A percentile compares a stretch with the other conserved stretches of the same genome.
Evolutionary conservation across 2,888 invertebrate genomes (phyloP).

Genomic region (Amblyjoppa fuscipennis): DNA sequence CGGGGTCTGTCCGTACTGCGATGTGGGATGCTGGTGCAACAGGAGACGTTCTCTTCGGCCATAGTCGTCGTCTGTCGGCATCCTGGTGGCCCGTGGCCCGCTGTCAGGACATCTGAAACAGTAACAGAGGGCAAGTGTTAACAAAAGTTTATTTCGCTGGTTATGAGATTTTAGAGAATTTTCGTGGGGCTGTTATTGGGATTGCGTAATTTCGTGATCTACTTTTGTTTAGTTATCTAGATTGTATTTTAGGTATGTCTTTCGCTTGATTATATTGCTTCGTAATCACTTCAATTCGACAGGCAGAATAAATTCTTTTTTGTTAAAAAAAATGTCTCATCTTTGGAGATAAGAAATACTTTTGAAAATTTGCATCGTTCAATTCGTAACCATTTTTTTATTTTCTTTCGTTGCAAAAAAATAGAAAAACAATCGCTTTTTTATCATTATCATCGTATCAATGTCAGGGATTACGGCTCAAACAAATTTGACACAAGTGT

Average conservation of each 20-base stretch:
- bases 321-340: too few species aligned
- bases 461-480: background rate
- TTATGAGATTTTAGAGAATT: background rate
- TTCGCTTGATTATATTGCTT: too few species aligned
- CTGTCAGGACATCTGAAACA: slow-evolving; percentile 89
- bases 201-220: too few species aligned
- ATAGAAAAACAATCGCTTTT: background rate
- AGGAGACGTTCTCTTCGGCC: slow-evolving; percentile 85
- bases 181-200: too few species aligned
- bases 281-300: too few species aligned
- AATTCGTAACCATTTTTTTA: too few species aligned
- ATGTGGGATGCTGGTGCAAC: slow-evolving; percentile 83
- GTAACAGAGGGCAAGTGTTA: slow-evolving; percentile 22
- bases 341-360: too few species aligned
- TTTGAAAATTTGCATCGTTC: too few species aligned
- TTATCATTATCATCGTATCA: background rate
- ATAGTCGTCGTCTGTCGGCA: slow-evolving; percentile 87
- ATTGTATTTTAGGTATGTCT: too few species aligned
- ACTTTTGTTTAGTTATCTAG: too few species aligned
- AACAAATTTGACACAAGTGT: background rate
- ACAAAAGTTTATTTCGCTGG: background rate
- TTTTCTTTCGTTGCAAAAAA: too few species aligned
- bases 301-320: too few species aligned
- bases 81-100: slow-evolving; percentile 89
- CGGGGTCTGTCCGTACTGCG: slow-evolving; percentile 80